Evolutionary conservation across 2,888 invertebrate species (phyloP), one percentile per base, ranked within the genome.

Genomic region (Amiota minor): DNA sequence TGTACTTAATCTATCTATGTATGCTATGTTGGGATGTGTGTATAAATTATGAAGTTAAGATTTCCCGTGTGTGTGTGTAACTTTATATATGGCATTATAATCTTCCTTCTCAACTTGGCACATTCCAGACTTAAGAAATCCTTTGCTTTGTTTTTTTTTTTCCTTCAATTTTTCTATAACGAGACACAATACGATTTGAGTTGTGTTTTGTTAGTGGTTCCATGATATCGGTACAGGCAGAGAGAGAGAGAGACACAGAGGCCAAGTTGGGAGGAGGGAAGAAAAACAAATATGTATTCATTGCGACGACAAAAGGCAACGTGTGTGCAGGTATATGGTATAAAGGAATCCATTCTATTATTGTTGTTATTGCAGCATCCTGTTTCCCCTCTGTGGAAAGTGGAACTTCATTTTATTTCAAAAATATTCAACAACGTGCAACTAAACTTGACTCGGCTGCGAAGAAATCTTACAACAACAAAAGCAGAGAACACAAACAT

Each of bases 261-360:
- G n/a, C 53, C 9, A 20, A 20, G 20, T 12, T 9, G 3, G 59
- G 20, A 6, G 49, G 50, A 46, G 49, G 68, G 72, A 74, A 81
- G 20, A 1, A 64, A 20, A 14, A 72, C 74, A 78, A 80, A 80
- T 79, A 78, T 74, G 80, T 75, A 79, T 80, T 78, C 75, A 71
- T 74, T 74, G 76, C 74, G 75, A 72, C 74, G 75, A 72, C 73
- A 76, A 70, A 16, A 45, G 59, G 64, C 9, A 64, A 62, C 14
- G n/a, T 45, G 46, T 64, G 46, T 64, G 45, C 45, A 64, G 46
- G n/a, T 64, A 23, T n/a, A n/a, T n/a, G n/a, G 46, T 46, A 46
- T 46, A 45, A 59, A 72, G 23, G 49, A 59, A 68, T 59, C 68
- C 61, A 68, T 53, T 20, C 18, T 20, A 46, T 55, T 45, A 12